phyloP scores from a whole-genome alignment of 2,797 vertebrate genomes.

The Acrocephalus scirpaceus region DNA sequence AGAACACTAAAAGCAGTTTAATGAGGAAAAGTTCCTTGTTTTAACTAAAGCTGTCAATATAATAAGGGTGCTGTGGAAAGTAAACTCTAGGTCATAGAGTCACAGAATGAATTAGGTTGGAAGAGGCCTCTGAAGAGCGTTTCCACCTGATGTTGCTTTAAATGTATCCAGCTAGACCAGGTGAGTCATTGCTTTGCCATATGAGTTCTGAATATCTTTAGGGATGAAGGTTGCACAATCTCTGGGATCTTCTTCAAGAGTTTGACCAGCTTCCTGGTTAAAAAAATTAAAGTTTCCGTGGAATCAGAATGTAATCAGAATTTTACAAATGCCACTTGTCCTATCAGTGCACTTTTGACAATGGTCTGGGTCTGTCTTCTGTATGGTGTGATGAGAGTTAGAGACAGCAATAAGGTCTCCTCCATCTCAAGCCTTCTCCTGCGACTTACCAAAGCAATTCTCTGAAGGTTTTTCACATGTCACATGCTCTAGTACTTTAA shows the following conservation, averaged over 20 bases:
- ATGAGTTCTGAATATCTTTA: background rate
- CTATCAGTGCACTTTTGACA: background rate
- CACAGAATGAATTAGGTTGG: background rate
- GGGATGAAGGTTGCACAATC: background rate
- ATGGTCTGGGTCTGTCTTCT: background rate
- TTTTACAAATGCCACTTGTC: background rate
- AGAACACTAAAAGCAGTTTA: background rate
- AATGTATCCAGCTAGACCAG: background rate
- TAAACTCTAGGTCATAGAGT: background rate
- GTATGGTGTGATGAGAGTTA: background rate
- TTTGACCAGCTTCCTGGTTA: background rate
- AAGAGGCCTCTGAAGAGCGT: background rate
- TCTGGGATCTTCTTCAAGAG: background rate
- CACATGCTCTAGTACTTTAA: background rate
- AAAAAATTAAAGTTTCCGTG: background rate
- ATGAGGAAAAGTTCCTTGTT: background rate
- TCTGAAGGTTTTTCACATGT: fast-evolving
- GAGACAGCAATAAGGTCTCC: background rate
- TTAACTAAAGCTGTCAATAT: background rate
- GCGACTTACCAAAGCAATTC: background rate
- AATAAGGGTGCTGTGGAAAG: background rate
- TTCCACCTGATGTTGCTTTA: background rate
- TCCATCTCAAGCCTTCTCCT: fast-evolving
- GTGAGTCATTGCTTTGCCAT: background rate
- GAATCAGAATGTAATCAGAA: background rate